Conservation (phyloP, 2,797 vertebrate genomes). For the Poeciliopsis turneri region DNA sequence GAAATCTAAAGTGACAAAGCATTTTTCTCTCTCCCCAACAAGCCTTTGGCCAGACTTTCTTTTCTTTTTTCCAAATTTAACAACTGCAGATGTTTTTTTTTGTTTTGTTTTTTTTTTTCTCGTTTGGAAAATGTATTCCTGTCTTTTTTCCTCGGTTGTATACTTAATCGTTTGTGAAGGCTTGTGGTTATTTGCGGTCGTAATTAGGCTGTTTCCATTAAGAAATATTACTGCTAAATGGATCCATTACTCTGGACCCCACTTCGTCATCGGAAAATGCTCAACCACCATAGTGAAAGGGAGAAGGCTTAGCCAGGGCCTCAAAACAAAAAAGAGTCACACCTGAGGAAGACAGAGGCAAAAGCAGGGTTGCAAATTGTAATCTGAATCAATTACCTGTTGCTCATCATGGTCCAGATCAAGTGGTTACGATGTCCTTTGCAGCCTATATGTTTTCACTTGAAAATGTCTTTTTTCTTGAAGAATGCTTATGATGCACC, state of each 20-base stretch:
- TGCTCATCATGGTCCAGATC: slow-evolving; percentile 6
- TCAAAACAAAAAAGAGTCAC: slow-evolving; percentile 57
- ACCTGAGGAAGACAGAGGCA: slow-evolving; percentile 62
- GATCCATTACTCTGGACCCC: slow-evolving; percentile 71
- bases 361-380: slow-evolving; percentile 21
- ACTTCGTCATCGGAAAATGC: slow-evolving; percentile 69
- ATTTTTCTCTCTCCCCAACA: slow-evolving; percentile 62
- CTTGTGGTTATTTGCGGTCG: slow-evolving; percentile 74
- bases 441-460: background rate
- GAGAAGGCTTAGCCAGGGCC: slow-evolving; percentile 49
- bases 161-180: slow-evolving; percentile 79
- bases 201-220: slow-evolving; percentile 83
- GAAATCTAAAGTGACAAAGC: slow-evolving; percentile 81
- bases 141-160: slow-evolving; percentile 66
- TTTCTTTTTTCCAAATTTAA: slow-evolving; percentile 60
- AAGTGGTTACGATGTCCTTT: slow-evolving; percentile 9
- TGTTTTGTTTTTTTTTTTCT: slow-evolving; percentile 64
- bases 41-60: slow-evolving; percentile 37
- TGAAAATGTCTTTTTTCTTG: background rate
- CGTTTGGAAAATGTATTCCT: slow-evolving; percentile 77
- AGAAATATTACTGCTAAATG: slow-evolving; percentile 78
- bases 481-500: background rate
- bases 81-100: slow-evolving; percentile 70
- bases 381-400: slow-evolving; percentile 32
- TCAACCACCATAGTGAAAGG: slow-evolving; percentile 59